Evolutionary conservation across 1,140 invertebrate genomes (phyloP), one percentile per base, ranked within the genome.

Genomic region (Temnothorax nylanderi): DNA sequence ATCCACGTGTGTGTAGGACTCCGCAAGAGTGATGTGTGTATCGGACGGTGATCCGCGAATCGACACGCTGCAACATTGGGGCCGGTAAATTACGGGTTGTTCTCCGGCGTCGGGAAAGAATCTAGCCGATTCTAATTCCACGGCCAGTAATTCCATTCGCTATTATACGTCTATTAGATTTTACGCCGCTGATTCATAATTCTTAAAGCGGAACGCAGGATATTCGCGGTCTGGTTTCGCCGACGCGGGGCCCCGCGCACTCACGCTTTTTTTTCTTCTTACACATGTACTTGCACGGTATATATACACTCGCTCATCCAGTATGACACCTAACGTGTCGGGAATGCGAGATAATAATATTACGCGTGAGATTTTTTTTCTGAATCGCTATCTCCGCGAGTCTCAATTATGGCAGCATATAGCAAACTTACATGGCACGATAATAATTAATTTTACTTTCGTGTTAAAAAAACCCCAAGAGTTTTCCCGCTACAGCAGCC

Each of bases 131-230:
- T 75, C 5, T 69, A 71, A 81, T 69, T 69, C 64, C 64, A 7
- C 64, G 64, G 3, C 8, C 34, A 16, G 58, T 72, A 82, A 82
- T 82, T 74, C 54, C 67, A 32, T 60, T 49, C 80, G 18, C 21
- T 47, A 49, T 75, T 84, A 60, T 71, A 26, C 26, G 47, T 74
- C 37, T 3, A n/a, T 80, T 72, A 81, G 65, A 44, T 47, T 72
- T 72, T 72, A 44, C 65, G 26, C 1, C 6, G 64, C 13, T 81
- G 78, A 81, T 81, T 81, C 65, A 81, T 81, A 71, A 72, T 81
- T 81, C 78, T 21, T 32, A 32, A 26, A 71, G 49, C 65, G 49
- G 21, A 81, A 56, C 34, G 65, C 37, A 56, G 47, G 37, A 71
- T 81, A 71, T 56, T 56, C 49, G 78, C 78, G 78, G 47, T 71